Evolutionary conservation across 1,140 invertebrate genomes (phyloP).

Genomic region (Panagrolaimus sp.): DNA sequence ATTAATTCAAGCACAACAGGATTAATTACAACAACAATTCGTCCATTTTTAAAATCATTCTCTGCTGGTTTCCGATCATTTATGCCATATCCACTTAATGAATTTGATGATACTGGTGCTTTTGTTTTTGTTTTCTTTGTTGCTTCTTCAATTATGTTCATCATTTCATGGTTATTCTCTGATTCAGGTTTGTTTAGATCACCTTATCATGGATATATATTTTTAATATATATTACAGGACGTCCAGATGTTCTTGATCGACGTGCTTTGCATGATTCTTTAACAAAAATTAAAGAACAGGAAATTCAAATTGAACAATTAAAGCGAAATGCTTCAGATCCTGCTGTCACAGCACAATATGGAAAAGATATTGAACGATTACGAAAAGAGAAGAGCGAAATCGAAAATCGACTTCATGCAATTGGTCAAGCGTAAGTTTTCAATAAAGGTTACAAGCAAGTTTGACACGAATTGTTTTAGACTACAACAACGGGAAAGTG

Average conservation of each 20-base stretch:
- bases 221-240: too few species aligned
- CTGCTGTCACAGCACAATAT: neutral
- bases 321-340: neutral
- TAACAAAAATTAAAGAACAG: neutral
- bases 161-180: neutral
- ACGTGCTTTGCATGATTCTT: neutral
- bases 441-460: too few species aligned
- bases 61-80: neutral
- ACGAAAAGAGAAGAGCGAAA: neutral
- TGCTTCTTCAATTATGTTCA: neutral
- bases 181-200: neutral
- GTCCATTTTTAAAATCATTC: neutral
- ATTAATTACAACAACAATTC: constrained; percentile 2
- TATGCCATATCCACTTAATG: neutral
- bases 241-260: neutral
- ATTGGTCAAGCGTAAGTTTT: too few species aligned
- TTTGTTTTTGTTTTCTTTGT: neutral
- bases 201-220: too few species aligned
- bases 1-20: neutral
- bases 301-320: neutral
- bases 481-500: neutral
- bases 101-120: constrained; percentile 1
- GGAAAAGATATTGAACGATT: neutral
- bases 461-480: too few species aligned
- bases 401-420: neutral